These are phyloP conservation scores for Agrenia bidenticulata DNA, from an alignment of 2,888 invertebrate genomes.

Conservation along the genomic window DNA sequence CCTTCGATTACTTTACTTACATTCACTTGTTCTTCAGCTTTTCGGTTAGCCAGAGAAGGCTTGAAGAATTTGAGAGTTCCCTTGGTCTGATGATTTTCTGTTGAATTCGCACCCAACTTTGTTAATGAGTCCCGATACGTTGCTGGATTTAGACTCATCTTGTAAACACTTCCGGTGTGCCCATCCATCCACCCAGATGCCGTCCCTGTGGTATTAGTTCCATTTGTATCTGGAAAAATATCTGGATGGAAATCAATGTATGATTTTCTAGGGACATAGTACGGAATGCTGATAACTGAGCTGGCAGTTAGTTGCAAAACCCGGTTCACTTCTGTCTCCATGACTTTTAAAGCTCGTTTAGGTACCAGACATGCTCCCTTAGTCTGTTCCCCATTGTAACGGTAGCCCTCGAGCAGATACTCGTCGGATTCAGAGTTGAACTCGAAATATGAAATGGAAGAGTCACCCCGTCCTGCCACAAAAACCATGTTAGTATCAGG, in stretches of 20 bases:
- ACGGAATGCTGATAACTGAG: slow-evolving; percentile 88
- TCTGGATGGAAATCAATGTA: slow-evolving; percentile 93
- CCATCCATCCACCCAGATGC: slow-evolving; percentile 81
- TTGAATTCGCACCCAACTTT: slow-evolving; percentile 11
- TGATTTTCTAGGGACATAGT: slow-evolving; percentile 90
- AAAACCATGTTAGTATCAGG: slow-evolving; percentile 93
- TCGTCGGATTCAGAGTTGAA: slow-evolving; percentile 80
- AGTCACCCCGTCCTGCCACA: slow-evolving; percentile 91
- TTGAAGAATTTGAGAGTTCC: slow-evolving; percentile 25
- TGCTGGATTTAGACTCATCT: slow-evolving; percentile 77
- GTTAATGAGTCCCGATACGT: slow-evolving; percentile 57
- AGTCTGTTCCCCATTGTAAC: slow-evolving; percentile 70
- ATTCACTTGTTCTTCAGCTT: slow-evolving; percentile 52
- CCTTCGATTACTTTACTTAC: slow-evolving; percentile 50
- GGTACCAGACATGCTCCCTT: slow-evolving; percentile 91
- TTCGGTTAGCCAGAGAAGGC: slow-evolving; percentile 34
- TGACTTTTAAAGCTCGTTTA: slow-evolving; percentile 88
- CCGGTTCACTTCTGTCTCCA: slow-evolving; percentile 94
- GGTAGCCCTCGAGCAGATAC: slow-evolving; percentile 76
- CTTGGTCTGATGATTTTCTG: not conserved
- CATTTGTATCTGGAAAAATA: slow-evolving; percentile 86
- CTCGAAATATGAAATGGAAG: slow-evolving; percentile 86
- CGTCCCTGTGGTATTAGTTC: slow-evolving; percentile 74
- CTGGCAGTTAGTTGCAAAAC: slow-evolving; percentile 82
- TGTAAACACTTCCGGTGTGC: slow-evolving; percentile 71